phyloP scores from a whole-genome alignment of 2,113 vertebrate genomes.

The Hemiprocne comata region DNA sequence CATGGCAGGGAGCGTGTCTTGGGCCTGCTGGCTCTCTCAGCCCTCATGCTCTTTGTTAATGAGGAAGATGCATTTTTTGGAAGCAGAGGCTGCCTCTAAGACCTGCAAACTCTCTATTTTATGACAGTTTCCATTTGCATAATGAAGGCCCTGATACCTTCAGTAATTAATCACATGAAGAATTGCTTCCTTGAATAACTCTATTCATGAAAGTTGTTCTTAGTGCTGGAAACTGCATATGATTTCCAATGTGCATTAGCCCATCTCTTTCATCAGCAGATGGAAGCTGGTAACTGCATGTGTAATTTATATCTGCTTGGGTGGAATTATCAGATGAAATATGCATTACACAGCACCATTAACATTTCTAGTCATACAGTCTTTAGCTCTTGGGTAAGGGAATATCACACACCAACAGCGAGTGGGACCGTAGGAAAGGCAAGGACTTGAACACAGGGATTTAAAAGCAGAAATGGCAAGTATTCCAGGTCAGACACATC shows the following conservation, averaged over 20 bases:
- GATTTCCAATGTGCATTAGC: conserved; percentile 54
- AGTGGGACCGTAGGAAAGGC: neutral
- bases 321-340: conserved; percentile 65
- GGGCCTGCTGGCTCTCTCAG: neutral
- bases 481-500: conserved; percentile 44
- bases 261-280: conserved; percentile 65
- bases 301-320: conserved; percentile 70
- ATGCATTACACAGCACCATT: conserved; percentile 27
- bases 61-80: conserved; percentile 17
- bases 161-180: conserved; percentile 69
- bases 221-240: conserved; percentile 32
- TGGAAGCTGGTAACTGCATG: conserved; percentile 63
- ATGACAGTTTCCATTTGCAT: conserved; percentile 63
- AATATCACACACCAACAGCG: conserved; percentile 6
- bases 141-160: conserved; percentile 60
- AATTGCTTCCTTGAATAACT: conserved; percentile 57
- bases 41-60: neutral
- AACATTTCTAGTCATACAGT: conserved; percentile 52
- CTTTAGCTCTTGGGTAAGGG: conserved; percentile 22
- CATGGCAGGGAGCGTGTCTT: rapidly evolving
- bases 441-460: neutral
- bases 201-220: conserved; percentile 48
- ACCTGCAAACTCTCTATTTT: conserved; percentile 44
- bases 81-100: conserved; percentile 6
- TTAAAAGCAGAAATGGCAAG: conserved; percentile 21